Conservation (phyloP, 2,113 vertebrate species). For the Nymphicus hollandicus region DNA sequence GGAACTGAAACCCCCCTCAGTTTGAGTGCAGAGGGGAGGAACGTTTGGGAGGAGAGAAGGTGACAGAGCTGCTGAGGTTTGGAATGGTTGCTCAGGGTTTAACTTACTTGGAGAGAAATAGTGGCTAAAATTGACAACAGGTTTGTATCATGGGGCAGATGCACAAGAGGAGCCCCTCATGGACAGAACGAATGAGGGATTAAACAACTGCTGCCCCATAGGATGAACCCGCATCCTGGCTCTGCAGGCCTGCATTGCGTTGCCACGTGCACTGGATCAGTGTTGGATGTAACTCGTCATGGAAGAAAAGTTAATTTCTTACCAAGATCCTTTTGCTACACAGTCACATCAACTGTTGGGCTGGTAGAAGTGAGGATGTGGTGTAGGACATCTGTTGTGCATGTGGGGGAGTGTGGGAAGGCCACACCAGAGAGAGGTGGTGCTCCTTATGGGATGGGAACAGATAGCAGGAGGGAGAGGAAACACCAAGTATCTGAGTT, state of each 20-base stretch:
- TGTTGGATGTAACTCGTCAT: neutral
- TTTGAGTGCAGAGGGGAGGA: neutral
- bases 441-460: neutral
- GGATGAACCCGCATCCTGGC: neutral
- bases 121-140: neutral
- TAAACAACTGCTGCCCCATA: neutral
- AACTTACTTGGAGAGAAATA: neutral
- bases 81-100: neutral
- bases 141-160: neutral
- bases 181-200: neutral
- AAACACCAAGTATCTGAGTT: neutral
- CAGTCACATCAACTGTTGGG: neutral
- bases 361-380: neutral
- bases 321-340: neutral
- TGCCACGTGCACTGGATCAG: neutral
- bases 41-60: neutral
- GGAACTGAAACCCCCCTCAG: neutral
- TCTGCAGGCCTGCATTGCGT: fast-evolving
- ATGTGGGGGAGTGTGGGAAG: fast-evolving
- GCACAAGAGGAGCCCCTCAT: neutral
- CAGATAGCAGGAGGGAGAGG: neutral
- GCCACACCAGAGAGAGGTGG: no score
- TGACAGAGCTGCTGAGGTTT: neutral
- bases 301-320: neutral
- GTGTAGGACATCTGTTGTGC: neutral